Evolutionary conservation across 2,888 invertebrate genomes (phyloP), one percentile per base, ranked within the genome.

Genomic region (Agrilus cyanescens): DNA sequence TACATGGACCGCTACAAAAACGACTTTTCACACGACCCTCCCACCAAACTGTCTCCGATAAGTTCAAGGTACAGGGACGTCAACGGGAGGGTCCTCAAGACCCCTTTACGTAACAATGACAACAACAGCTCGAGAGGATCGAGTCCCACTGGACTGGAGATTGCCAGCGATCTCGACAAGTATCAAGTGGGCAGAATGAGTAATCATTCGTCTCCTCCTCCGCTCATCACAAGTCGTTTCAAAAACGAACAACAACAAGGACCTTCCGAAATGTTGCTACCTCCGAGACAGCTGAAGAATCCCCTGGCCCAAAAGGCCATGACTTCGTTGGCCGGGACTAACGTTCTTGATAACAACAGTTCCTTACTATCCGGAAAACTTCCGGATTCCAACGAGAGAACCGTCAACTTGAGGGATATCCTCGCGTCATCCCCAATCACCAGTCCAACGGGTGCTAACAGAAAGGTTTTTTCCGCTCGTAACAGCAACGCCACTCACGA

Each of bases 1-100:
- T 66, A 66, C 53, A 60, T 60, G 47, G 66, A 66, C 43, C 57
- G 66, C 16, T 63, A 63, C 49, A 61, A 60, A 48, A 56, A 63
- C 50, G 54, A 57, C 33, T 65, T 65, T 50, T 49, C 56, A 4
- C 57, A 57, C 32, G 53, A 58, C 34, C 43, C 46, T 12, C 40
- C 51, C 45, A 37, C 56, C 5, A 49, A 42, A 29, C 47, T 49
- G 10, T 45, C 42, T 29, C 43, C 46, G 4, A 29, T 58, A 35
- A 61, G 57, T 45, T 54, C 50, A 7, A 30, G 46, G 15, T 48
- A 43, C 32, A 44, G 38, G 25, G 46, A 49, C 25, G 41, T 48
- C 4, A 48, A 48, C 15, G 38, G 47, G n/a, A 46, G 46, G 18
- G 33, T 48, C 18, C 33, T 43, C n/a, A 37, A 38, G 30, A 29